Base-by-base conservation (phyloP, 1,140 invertebrate genomes). In the Apis cerana region DNA sequence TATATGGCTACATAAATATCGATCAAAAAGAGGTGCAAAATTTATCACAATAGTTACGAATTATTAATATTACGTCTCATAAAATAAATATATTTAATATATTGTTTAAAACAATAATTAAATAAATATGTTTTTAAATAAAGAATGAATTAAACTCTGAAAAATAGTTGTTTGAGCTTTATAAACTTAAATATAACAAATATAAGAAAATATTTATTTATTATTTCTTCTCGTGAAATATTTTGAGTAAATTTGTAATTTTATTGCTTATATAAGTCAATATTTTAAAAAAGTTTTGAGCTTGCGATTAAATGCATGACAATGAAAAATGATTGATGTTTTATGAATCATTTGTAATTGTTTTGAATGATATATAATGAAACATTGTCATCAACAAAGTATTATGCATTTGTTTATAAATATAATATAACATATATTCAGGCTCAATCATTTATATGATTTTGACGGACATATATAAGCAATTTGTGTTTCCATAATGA, bases 391-490 rank as follows among this genome's bases (percentile, higher is more conserved):
- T n/a, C 43, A 64, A n/a, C 62, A 23, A 75, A 75, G 7, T 75
- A 62, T 75, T 48, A 48, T 33, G 13, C 21, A 62, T 62, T 75
- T 75, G 21, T 19, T 33, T 62, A 75, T 48, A 52, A 50, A 33
- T 10, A 50, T 52, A 21, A 52, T 75, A 52, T 48, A 62, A 52
- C 3, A 11, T 48, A 33, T 62, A 27, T 62, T 62, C n/a, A 43
- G 33, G 33, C 33, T 11, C 43, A n/a, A 62, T 48, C 17, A 23
- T 50, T 54, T 23, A 23, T n/a, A 12, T n/a, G 9, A 65, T 77
- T 67, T 54, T 23, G 19, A 27, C 43, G 33, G 62, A 77, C 75
- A 52, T 27, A 23, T 64, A 61, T 50, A 15, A 64, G 74, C 59
- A 64, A 64, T 75, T 21, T 15, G 7, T 27, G 21, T 48, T 69